A percentile compares a stretch with the other conserved stretches of the same genome.
Evolutionary conservation across 2,113 vertebrate genomes (phyloP).

Genomic region (Martes martes): DNA sequence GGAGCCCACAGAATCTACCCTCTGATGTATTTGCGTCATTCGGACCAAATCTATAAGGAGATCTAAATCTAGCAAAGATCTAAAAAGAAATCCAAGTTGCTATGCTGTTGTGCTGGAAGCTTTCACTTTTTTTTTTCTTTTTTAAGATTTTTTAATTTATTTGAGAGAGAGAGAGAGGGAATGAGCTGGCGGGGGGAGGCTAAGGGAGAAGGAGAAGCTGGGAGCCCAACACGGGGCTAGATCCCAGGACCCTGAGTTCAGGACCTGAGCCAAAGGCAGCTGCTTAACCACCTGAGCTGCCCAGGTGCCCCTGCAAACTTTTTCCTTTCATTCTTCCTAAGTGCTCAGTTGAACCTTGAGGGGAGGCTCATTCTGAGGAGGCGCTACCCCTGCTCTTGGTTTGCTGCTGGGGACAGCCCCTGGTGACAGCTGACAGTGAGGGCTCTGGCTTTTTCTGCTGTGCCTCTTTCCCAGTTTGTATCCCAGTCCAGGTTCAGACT

Average conservation of each 20-base stretch:
- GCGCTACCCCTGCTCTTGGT: not conserved
- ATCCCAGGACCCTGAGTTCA: too few species aligned
- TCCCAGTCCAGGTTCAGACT: not conserved
- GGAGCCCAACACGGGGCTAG: too few species aligned
- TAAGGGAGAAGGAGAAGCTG: too few species aligned
- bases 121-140: not conserved
- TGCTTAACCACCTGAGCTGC: too few species aligned
- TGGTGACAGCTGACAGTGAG: not conserved
- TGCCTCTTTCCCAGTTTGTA: not conserved
- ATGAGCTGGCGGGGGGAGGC: too few species aligned
- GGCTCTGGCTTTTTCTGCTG: not conserved
- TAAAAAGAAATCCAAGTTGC: not conserved
- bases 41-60: not conserved
- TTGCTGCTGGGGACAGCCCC: not conserved
- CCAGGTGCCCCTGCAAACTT: too few species aligned
- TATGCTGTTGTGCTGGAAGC: not conserved
- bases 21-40: not conserved
- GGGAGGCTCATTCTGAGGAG: not conserved
- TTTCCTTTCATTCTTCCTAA: not conserved
- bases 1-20: not conserved
- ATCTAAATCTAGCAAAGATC: not conserved
- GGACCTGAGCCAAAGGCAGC: too few species aligned
- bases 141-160: too few species aligned
- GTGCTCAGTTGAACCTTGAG: not conserved
- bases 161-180: too few species aligned